phyloP scores from a whole-genome alignment of 2,113 vertebrate genomes.

The Hippocampus abdominalis region DNA sequence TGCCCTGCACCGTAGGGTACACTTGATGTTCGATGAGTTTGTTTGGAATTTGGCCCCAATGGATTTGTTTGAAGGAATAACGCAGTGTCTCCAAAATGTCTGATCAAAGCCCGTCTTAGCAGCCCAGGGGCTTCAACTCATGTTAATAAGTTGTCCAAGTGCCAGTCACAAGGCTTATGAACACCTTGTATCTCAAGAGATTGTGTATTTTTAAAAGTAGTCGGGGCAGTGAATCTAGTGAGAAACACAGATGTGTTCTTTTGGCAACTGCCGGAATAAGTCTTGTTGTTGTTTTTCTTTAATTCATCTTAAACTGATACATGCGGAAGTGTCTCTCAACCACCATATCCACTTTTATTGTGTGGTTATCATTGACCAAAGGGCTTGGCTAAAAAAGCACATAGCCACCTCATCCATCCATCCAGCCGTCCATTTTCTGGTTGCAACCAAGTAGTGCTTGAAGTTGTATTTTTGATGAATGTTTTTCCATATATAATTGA shows the following conservation, averaged over 20 bases:
- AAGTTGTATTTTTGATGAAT: neutral
- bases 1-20: constrained; percentile 41
- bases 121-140: constrained; percentile 52
- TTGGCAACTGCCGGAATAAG: constrained; percentile 39
- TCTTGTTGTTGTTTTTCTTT: constrained; percentile 25
- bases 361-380: neutral
- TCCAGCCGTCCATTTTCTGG: too few relatives aligned
- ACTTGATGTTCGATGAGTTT: constrained; percentile 49
- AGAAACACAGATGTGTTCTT: constrained; percentile 55
- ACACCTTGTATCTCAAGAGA: constrained; percentile 60
- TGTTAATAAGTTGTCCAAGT: constrained; percentile 58
- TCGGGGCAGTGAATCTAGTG: constrained; percentile 31
- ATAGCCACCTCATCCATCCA: too few relatives aligned
- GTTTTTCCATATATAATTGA: constrained; percentile 11
- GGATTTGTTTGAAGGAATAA: constrained; percentile 64
- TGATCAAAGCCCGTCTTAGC: constrained; percentile 60
- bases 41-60: constrained; percentile 53
- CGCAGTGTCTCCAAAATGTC: constrained; percentile 58
- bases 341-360: neutral
- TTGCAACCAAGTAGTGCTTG: neutral
- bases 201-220: constrained; percentile 70
- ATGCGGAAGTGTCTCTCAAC: constrained; percentile 2
- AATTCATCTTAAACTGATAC: constrained; percentile 47
- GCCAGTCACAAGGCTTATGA: constrained; percentile 57
- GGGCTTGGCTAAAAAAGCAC: neutral